Evolutionary conservation across 2,797 vertebrate species (phyloP).

Genomic region (Cephalopachus bancanus): DNA sequence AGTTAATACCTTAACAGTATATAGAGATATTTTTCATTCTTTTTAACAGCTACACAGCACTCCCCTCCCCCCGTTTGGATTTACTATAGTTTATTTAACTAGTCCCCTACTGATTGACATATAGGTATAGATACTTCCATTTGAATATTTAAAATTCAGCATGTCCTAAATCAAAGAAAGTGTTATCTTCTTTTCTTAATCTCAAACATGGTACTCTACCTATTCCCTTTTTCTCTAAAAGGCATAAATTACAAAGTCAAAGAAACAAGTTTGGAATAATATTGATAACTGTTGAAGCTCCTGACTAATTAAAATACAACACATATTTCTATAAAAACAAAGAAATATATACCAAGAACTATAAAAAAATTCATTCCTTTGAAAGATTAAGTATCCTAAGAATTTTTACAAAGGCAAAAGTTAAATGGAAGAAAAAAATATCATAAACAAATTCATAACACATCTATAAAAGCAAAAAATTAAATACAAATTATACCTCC

Average conservation of each 20-base stretch:
- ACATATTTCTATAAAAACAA: constrained; percentile 49
- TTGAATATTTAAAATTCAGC: too few relatives aligned
- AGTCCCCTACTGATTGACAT: too few relatives aligned
- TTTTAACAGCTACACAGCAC: not conserved
- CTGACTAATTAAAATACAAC: constrained; percentile 42
- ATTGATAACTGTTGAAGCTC: not conserved
- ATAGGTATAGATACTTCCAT: too few relatives aligned
- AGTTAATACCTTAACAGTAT: not conserved
- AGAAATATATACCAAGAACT: constrained; percentile 20
- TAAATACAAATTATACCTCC: constrained; percentile 5
- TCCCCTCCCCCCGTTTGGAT: too few relatives aligned
- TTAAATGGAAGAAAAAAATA: constrained; percentile 30
- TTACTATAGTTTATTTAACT: too few relatives aligned
- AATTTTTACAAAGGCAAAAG: constrained; percentile 49
- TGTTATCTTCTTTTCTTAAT: too few relatives aligned
- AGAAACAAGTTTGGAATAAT: too few relatives aligned
- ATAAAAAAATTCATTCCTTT: constrained; percentile 41
- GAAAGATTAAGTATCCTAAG: not conserved
- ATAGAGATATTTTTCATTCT: not conserved
- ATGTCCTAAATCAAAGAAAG: too few relatives aligned
- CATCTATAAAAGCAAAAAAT: constrained; percentile 56
- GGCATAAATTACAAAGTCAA: too few relatives aligned
- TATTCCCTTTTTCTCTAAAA: too few relatives aligned
- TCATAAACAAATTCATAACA: constrained; percentile 23
- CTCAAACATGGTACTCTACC: too few relatives aligned